phyloP scores from a whole-genome alignment of 2,113 vertebrate species.

The Echinops telfairi region DNA sequence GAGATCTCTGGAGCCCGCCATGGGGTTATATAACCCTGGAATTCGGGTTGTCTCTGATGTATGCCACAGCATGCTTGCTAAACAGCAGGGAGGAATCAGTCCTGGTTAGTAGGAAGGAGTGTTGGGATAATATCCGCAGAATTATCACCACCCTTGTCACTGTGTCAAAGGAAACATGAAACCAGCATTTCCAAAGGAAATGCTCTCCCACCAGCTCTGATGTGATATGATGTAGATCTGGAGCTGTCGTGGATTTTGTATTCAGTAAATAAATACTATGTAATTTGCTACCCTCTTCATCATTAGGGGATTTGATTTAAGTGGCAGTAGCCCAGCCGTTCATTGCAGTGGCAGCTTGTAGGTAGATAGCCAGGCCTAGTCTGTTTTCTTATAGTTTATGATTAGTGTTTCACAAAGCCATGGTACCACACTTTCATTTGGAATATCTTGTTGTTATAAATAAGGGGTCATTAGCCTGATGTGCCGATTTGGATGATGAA shows the following conservation, averaged over 20 bases:
- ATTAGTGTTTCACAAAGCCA: constrained; percentile 17
- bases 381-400: constrained; percentile 43
- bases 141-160: constrained; percentile 54
- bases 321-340: constrained; percentile 43
- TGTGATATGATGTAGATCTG: constrained; percentile 43
- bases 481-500: neutral
- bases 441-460: constrained; percentile 8
- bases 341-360: neutral
- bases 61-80: constrained; percentile 1
- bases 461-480: constrained; percentile 31
- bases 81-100: constrained; percentile 64
- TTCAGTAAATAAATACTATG: constrained; percentile 77
- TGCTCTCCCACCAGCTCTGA: constrained; percentile 6
- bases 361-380: neutral
- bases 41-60: constrained; percentile 33
- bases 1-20: neutral
- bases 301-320: constrained; percentile 76
- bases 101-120: neutral
- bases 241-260: constrained; percentile 71
- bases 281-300: constrained; percentile 68
- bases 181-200: constrained; percentile 71
- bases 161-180: constrained; percentile 73
- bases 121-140: constrained; percentile 60
- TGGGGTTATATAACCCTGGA: neutral
- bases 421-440: neutral